phyloP scores from a whole-genome alignment of 2,113 vertebrate species.

The Peromyscus maniculatus region DNA sequence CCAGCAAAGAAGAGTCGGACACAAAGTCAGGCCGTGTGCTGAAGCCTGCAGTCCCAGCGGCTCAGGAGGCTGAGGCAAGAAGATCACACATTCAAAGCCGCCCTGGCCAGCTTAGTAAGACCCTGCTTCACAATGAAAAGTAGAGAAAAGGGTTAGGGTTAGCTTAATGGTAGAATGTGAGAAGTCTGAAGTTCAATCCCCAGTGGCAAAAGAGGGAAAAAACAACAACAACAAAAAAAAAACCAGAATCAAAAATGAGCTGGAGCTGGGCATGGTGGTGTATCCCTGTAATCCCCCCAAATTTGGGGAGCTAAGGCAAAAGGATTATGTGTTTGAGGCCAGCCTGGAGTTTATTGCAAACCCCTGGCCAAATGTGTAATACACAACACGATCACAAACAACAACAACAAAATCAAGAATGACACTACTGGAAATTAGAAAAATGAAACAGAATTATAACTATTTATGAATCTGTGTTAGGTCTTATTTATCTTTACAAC shows the following conservation, averaged over 20 bases:
- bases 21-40: not conserved
- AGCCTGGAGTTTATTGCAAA: not conserved
- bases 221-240: too few relatives aligned
- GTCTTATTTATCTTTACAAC: conserved; percentile 25
- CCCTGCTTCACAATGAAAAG: not conserved
- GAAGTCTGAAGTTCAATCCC: not conserved
- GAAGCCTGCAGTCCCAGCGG: not conserved
- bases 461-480: not conserved
- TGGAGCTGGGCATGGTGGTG: not conserved
- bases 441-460: not conserved
- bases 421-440: not conserved
- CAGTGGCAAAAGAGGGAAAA: not conserved
- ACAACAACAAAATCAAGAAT: not conserved
- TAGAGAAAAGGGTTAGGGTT: not conserved
- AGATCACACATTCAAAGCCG: not conserved
- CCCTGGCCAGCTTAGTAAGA: not conserved
- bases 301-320: not conserved
- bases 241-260: too few relatives aligned
- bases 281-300: not conserved
- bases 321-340: not conserved
- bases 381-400: not conserved
- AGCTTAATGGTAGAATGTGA: not conserved
- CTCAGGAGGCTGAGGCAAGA: not conserved
- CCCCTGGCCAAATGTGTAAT: not conserved
- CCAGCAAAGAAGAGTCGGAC: not conserved